Percentiles rank a stretch among this genome's conserved stretches.
Evolutionary conservation across 1,140 invertebrate genomes (phyloP).

Genomic region (Cephus cinctus): DNA sequence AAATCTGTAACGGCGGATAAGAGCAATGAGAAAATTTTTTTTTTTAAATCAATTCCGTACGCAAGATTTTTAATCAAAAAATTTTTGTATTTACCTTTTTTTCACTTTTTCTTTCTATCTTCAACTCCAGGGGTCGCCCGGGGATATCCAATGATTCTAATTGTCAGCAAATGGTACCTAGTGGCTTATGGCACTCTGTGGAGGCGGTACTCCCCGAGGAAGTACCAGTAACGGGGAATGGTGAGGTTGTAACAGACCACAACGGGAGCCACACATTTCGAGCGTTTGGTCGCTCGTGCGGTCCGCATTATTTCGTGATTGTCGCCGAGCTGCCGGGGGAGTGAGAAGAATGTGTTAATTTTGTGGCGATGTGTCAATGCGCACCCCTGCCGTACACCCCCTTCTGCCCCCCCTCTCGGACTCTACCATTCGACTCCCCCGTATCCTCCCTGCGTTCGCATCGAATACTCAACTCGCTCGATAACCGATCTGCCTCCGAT

Average conservation of each 20-base stretch:
- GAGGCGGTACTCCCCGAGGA: too few relatives aligned
- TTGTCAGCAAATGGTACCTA: conserved; percentile 10
- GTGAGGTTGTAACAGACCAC: conserved; percentile 42
- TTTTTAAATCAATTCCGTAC: too few relatives aligned
- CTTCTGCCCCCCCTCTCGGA: conserved; percentile 6
- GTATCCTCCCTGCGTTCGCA: too few relatives aligned
- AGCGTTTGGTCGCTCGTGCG: conserved; percentile 37
- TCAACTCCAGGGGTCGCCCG: too few relatives aligned
- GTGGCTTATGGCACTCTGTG: conserved; percentile 1
- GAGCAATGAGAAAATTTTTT: too few relatives aligned
- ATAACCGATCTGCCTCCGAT: conserved; percentile 6
- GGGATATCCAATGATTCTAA: too few relatives aligned
- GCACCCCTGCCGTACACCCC: conserved; percentile 21
- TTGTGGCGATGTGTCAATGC: conserved; percentile 48
- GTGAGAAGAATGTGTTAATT: conserved; percentile 53
- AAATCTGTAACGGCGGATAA: conserved; percentile 26
- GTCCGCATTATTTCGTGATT: conserved; percentile 53
- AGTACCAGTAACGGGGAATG: too few relatives aligned
- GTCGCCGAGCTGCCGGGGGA: conserved; percentile 38
- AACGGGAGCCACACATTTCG: conserved; percentile 49
- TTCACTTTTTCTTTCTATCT: too few relatives aligned
- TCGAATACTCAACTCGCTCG: too few relatives aligned
- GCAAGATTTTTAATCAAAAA: too few relatives aligned
- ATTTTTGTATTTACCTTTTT: too few relatives aligned
- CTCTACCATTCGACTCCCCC: conserved; percentile 9